Evolutionary conservation across 2,113 vertebrate genomes (phyloP).

Genomic region (Ceratotherium simum): DNA sequence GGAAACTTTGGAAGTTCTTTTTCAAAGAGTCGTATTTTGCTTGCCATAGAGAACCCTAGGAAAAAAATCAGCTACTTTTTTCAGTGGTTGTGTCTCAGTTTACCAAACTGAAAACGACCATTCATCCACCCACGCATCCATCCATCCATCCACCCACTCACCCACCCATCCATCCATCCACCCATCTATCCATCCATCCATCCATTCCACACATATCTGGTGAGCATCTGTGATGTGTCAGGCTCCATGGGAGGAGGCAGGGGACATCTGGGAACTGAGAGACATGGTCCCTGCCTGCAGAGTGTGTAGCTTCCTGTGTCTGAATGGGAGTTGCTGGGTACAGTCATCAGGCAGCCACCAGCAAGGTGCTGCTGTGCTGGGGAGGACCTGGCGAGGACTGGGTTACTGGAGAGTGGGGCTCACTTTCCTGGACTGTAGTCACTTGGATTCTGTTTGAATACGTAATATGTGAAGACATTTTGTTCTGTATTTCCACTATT

Average conservation of each 20-base stretch:
- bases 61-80: not conserved
- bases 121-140: no score
- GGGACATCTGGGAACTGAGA: not conserved
- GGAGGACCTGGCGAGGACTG: not conserved
- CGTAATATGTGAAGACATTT: not conserved
- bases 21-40: not conserved
- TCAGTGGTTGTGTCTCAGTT: not conserved
- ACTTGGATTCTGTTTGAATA: not conserved
- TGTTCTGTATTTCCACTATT: not conserved
- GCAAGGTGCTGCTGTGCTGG: not conserved
- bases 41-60: not conserved
- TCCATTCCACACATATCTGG: fast-evolving
- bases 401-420: fast-evolving
- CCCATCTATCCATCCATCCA: fast-evolving
- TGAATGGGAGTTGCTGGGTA: fast-evolving
- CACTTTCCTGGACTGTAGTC: not conserved
- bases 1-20: not conserved
- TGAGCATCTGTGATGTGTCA: no score
- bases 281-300: not conserved
- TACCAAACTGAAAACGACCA: not conserved
- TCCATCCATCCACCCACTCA: not conserved
- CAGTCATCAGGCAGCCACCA: fast-evolving
- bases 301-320: no score
- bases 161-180: fast-evolving
- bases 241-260: not conserved